Evolutionary conservation across 2,888 invertebrate genomes (phyloP).

Genomic region (Cenopis cana): DNA sequence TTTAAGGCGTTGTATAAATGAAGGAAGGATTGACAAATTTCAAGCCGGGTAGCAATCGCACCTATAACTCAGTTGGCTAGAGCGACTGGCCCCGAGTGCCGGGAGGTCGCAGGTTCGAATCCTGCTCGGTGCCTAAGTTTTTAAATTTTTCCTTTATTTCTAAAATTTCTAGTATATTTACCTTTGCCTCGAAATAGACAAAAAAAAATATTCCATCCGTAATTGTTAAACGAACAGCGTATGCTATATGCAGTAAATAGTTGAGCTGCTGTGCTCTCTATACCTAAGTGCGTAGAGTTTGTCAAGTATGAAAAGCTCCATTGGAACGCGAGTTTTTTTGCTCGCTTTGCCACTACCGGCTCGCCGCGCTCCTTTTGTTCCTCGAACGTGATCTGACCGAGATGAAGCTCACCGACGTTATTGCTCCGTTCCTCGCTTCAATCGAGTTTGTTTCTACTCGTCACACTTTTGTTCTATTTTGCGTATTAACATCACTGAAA

Average conservation of each 20-base stretch:
- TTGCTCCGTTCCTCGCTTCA: slow-evolving; percentile 72
- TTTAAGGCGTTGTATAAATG: no score
- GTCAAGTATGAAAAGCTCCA: slow-evolving; percentile 79
- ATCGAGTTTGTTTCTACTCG: slow-evolving; percentile 72
- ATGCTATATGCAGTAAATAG: neutral
- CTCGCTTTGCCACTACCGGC: slow-evolving; percentile 68
- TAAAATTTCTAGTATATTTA: no score
- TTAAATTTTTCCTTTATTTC: no score
- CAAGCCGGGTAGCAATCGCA: no score
- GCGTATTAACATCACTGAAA: slow-evolving; percentile 66
- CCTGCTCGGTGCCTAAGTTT: no score
- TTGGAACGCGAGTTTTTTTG: slow-evolving; percentile 75
- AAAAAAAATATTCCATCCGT: no score
- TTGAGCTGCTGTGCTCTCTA: slow-evolving; percentile 24
- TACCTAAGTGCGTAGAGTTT: slow-evolving; percentile 64
- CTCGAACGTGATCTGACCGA: slow-evolving; percentile 80
- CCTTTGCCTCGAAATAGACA: no score
- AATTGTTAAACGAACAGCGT: no score
- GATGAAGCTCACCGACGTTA: slow-evolving; percentile 77
- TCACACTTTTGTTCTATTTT: slow-evolving; percentile 67
- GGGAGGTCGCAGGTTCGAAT: no score
- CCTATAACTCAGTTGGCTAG: no score
- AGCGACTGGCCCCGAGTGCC: no score
- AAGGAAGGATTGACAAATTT: no score
- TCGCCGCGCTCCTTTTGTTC: slow-evolving; percentile 78